Percentiles rank a stretch among this genome's conserved stretches.
phyloP scores from a whole-genome alignment of 2,888 invertebrate species.

The Drosophila diplacantha region DNA sequence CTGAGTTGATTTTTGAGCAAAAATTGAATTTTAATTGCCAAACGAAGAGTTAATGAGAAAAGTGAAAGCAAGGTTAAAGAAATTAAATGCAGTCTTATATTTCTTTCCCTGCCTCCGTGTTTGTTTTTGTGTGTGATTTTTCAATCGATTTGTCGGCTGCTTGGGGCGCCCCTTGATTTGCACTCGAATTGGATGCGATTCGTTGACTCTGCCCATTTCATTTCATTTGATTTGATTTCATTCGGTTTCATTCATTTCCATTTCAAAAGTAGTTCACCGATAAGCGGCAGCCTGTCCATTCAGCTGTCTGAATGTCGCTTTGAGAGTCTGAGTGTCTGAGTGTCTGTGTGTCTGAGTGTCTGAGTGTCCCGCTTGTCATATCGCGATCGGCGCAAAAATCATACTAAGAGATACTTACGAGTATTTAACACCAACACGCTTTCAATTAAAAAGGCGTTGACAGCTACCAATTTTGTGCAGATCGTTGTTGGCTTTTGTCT shows the following conservation, averaged over 20 bases:
- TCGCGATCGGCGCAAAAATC: conserved; percentile 61
- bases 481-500: conserved; percentile 35
- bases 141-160: conserved; percentile 43
- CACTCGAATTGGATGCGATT: conserved; percentile 34
- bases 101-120: conserved; percentile 11
- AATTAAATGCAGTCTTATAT: conserved; percentile 58
- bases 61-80: conserved; percentile 73
- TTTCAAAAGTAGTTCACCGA: conserved; percentile 66
- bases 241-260: conserved; percentile 64
- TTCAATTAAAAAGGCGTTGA: conserved; percentile 66
- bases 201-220: conserved; percentile 32
- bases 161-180: conserved; percentile 53
- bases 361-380: conserved; percentile 52
- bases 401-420: conserved; percentile 55
- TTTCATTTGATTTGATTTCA: conserved; percentile 18
- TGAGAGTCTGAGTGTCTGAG: conserved; percentile 17
- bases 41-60: conserved; percentile 71
- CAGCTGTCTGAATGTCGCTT: conserved; percentile 31
- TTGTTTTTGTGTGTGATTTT: conserved; percentile 36
- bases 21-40: conserved; percentile 73
- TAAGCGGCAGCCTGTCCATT: conserved; percentile 41
- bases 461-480: conserved; percentile 58
- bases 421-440: conserved; percentile 63
- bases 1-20: conserved; percentile 47
- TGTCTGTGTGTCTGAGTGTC: conserved; percentile 3